These are phyloP conservation scores for Panorpa germanica DNA, from an alignment of 2,888 invertebrate species.

Conservation along the genomic window DNA sequence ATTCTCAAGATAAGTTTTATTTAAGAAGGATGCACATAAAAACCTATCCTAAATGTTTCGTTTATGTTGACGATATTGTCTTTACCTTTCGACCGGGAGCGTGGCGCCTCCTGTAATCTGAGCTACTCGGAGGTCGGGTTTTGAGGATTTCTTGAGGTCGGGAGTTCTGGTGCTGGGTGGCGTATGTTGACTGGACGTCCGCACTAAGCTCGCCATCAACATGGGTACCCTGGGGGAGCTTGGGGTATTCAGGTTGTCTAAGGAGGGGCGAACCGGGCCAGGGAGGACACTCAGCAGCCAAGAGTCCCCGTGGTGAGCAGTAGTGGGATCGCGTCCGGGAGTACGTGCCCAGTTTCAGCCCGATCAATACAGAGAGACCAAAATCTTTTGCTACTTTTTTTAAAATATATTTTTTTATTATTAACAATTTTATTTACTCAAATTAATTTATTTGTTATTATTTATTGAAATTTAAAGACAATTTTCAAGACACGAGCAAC, in stretches of 20 bases:
- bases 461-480: too few species aligned
- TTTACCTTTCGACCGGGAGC: conserved; percentile 63
- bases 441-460: too few species aligned
- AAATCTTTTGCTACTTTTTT: too few species aligned
- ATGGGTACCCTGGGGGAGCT: conserved; percentile 81
- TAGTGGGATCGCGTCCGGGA: conserved; percentile 98
- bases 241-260: conserved; percentile 73
- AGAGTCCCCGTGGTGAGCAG: conserved; percentile 97
- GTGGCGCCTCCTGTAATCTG: conserved; percentile 98
- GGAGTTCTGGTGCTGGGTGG: too few species aligned
- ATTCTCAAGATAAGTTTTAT: too few species aligned
- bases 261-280: conserved; percentile 97
- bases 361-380: conserved; percentile 59
- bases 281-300: conserved; percentile 99
- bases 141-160: conserved; percentile 87
- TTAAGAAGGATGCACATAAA: too few species aligned
- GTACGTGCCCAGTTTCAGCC: conserved; percentile 80
- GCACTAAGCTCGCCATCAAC: conserved; percentile 95
- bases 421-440: too few species aligned
- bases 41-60: too few species aligned
- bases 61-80: too few species aligned
- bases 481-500: too few species aligned
- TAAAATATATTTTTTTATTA: too few species aligned
- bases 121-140: conserved; percentile 86
- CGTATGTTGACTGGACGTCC: conserved; percentile 90